Percentiles rank a stretch among this genome's conserved stretches.
Conservation (phyloP, 2,797 vertebrate genomes). For the Scolopax rusticola region DNA sequence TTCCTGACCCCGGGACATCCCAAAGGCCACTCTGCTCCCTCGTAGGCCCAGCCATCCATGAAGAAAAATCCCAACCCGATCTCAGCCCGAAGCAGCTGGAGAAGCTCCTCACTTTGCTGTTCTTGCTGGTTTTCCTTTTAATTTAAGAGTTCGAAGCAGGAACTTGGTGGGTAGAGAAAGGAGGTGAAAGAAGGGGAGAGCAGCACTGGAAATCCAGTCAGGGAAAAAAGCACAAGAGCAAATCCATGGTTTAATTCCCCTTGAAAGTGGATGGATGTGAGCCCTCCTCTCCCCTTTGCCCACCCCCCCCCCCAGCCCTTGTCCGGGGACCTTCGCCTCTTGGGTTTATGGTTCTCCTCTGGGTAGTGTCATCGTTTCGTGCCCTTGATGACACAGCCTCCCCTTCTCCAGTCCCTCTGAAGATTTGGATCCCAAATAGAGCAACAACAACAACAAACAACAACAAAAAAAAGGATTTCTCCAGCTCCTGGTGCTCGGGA, state of each 20-base stretch:
- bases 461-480: background rate
- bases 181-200: background rate
- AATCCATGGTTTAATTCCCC: background rate
- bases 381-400: background rate
- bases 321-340: background rate
- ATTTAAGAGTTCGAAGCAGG: background rate
- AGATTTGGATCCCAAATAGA: background rate
- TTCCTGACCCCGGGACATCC: background rate
- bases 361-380: background rate
- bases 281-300: background rate
- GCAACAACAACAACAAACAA: background rate
- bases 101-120: background rate
- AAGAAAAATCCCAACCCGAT: background rate
- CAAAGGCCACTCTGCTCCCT: background rate
- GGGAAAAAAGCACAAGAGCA: background rate
- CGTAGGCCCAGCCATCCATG: accelerated
- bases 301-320: background rate
- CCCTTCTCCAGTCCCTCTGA: background rate
- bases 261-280: background rate
- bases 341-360: slow-evolving; percentile 4
- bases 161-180: background rate
- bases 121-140: background rate
- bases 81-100: background rate
- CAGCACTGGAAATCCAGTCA: background rate
- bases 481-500: background rate